Conservation (phyloP, 2,888 invertebrate species). For the Axea sp. region DNA sequence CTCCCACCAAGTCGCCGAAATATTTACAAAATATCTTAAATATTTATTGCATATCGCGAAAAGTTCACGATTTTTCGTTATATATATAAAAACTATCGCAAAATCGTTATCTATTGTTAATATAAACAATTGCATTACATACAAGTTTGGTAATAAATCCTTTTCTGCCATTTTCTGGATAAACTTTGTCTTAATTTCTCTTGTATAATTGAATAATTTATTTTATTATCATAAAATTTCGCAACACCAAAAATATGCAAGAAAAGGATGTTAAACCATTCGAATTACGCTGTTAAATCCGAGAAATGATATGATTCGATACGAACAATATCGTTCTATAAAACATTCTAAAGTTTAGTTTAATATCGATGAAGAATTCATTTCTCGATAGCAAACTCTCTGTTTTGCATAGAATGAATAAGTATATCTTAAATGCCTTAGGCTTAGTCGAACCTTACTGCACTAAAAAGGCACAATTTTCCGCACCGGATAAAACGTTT, state of each 20-base stretch:
- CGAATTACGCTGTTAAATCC: constrained; percentile 19
- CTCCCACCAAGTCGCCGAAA: constrained; percentile 25
- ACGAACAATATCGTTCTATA: constrained; percentile 38
- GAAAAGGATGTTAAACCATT: constrained; percentile 15
- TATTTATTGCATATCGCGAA: constrained; percentile 48
- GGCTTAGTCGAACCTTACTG: constrained; percentile 77
- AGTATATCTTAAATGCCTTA: constrained; percentile 65
- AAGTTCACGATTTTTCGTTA: constrained; percentile 33
- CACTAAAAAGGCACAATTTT: constrained; percentile 79
- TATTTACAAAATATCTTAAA: constrained; percentile 57
- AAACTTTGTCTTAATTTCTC: too few species aligned
- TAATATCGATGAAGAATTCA: constrained; percentile 35
- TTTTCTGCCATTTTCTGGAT: constrained; percentile 16
- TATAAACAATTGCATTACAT: constrained; percentile 48
- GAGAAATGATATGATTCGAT: constrained; percentile 47
- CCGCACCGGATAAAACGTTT: constrained; percentile 75
- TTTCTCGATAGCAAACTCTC: constrained; percentile 59
- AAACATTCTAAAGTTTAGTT: constrained; percentile 34
- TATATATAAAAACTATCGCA: constrained; percentile 47
- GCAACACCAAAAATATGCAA: not conserved
- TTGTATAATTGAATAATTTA: too few species aligned
- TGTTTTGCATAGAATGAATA: constrained; percentile 63
- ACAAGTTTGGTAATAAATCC: constrained; percentile 23
- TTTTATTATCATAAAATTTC: constrained; percentile 17
- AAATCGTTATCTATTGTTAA: constrained; percentile 45